phyloP scores from a whole-genome alignment of 2,113 vertebrate species.

The Calidris pugnax region DNA sequence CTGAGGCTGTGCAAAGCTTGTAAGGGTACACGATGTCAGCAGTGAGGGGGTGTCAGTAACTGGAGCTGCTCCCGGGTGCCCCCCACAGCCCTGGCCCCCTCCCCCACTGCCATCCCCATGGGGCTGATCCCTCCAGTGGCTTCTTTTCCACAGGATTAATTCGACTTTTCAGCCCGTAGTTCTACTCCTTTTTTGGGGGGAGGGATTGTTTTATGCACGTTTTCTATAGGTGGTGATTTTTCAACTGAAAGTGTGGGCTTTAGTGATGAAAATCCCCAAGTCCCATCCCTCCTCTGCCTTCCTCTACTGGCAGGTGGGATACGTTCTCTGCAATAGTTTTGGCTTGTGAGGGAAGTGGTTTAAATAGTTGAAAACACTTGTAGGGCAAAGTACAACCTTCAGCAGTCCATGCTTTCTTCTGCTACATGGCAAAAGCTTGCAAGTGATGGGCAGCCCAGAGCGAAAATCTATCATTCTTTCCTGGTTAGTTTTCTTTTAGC shows the following conservation, averaged over 20 bases:
- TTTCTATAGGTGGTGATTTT: neutral
- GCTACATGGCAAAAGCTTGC: neutral
- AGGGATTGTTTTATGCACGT: neutral
- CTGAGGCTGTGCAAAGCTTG: neutral
- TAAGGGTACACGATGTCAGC: fast-evolving
- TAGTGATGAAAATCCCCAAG: neutral
- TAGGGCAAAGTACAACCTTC: neutral
- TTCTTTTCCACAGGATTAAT: fast-evolving
- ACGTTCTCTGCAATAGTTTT: neutral
- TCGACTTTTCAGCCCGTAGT: neutral
- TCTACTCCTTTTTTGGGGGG: no score
- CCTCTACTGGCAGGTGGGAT: neutral
- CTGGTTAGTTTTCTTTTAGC: neutral
- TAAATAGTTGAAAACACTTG: neutral
- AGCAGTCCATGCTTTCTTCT: neutral
- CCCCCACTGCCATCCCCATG: neutral
- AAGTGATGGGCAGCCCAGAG: neutral
- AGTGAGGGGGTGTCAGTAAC: neutral
- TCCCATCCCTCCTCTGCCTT: neutral
- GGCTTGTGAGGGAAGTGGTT: neutral
- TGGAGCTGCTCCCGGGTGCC: neutral
- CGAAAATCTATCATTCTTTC: neutral
- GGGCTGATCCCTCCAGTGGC: neutral
- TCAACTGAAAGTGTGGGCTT: neutral
- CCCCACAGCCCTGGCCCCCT: neutral